Evolutionary conservation across 2,797 vertebrate genomes (phyloP).

Genomic region (Telmatherina bonti): DNA sequence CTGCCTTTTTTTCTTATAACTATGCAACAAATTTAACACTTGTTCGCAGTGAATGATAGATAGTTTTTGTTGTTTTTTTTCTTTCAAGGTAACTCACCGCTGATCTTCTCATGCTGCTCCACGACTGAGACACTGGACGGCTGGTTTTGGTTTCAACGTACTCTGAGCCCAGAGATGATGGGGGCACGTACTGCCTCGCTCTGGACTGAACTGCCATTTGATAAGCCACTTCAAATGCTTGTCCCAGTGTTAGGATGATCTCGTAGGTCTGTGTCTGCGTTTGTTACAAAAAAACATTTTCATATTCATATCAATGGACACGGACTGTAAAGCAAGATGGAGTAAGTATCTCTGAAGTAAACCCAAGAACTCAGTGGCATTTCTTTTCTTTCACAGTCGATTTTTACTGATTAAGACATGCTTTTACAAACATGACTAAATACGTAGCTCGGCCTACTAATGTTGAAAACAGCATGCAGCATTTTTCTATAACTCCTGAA

Average conservation of each 20-base stretch:
- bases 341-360: not conserved
- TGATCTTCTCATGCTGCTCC: slow-evolving; percentile 91
- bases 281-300: not conserved
- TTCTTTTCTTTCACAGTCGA: not conserved
- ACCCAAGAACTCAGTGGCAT: not conserved
- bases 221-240: slow-evolving; percentile 98
- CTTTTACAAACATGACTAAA: not conserved
- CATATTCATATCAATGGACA: not conserved
- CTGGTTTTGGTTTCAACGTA: slow-evolving; percentile 91
- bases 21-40: slow-evolving; percentile 8
- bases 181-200: slow-evolving; percentile 84
- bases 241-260: slow-evolving; percentile 96
- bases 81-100: slow-evolving; percentile 86
- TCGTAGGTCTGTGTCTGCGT: slow-evolving; percentile 95
- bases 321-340: not conserved
- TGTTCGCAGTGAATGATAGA: not conserved
- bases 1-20: not conserved
- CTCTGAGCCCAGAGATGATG: slow-evolving; percentile 81
- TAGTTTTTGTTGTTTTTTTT: not conserved
- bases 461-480: not conserved
- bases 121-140: slow-evolving; percentile 93
- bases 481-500: not conserved
- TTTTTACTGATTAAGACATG: not conserved
- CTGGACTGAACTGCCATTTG: slow-evolving; percentile 96
- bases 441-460: not conserved